Base-by-base conservation (phyloP, 2,888 invertebrate genomes). In the Meghimatium bilineatum region DNA sequence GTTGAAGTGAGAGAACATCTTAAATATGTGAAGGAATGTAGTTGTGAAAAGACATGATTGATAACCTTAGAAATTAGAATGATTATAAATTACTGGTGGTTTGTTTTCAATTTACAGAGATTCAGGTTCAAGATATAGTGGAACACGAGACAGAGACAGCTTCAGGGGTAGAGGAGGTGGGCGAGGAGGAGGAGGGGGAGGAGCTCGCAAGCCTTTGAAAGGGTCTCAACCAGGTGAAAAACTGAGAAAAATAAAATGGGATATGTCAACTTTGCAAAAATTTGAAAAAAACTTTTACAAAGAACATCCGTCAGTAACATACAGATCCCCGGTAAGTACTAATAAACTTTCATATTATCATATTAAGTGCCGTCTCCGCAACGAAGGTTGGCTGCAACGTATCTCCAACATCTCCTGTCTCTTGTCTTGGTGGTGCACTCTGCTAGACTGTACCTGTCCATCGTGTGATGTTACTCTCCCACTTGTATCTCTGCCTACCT, bases 221-320 rank as follows among this genome's bases (percentile, higher is more conserved):
- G 87, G 88, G 38, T 81, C 81, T 34, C 89, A 95, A 93, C 94
- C 92, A 10, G 98, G 98, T 20, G 96, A 96, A 63, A 95, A 95
- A 84, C 94, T 98, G n/a, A 95, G 97, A 2, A 97, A 97, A 91
- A 97, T 97, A 10, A 95, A 95, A 88, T 99, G 98, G 98, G 97
- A 97, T 89, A 90, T 96, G 88, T 95, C 95, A 32, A 95, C 95
- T 60, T 94, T 99, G 88, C 96, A 96, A 89, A 96, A 96, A 20
- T 98, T 99, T 92, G 95, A 96, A 89, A 99, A 99, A 94, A 96
- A 98, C 94, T 97, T 99, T 92, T 98, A 98, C 93, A 95, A 96
- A 87, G 97, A 97, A 72, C 96, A 97, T 93, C 95, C 95, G 71
- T 96, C 96, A 89, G 96, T 97, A 0, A 93, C 95, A 79, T 95